A percentile compares a stretch with the other conserved stretches of the same genome.
phyloP scores from a whole-genome alignment of 2,888 invertebrate genomes.

The Lochmaea capreae region DNA sequence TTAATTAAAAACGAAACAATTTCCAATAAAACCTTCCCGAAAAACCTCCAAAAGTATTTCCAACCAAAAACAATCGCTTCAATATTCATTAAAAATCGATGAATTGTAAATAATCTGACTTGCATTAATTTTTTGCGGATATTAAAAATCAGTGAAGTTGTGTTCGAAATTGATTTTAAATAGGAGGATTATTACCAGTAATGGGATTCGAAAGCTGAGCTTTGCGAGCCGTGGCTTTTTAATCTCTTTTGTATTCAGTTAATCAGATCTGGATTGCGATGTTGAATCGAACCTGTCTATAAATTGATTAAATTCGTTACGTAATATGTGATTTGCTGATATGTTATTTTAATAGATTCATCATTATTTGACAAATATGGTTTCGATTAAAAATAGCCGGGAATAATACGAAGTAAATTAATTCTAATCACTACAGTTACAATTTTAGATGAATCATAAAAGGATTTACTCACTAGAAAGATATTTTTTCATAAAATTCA shows the following conservation, averaged over 20 bases:
- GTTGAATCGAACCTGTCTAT: conserved; percentile 40
- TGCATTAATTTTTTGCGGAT: conserved; percentile 55
- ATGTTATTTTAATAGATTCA: conserved; percentile 5
- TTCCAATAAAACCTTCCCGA: not conserved
- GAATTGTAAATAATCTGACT: conserved; percentile 52
- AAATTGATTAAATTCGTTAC: conserved; percentile 31
- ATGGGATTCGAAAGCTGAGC: conserved; percentile 58
- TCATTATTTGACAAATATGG: not conserved
- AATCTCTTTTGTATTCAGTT: conserved; percentile 55
- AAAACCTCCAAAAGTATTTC: not conserved
- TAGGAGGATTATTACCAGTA: conserved; percentile 60
- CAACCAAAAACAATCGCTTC: conserved; percentile 8
- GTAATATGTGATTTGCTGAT: conserved; percentile 21
- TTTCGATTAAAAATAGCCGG: too few relatives aligned
- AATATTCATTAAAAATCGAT: conserved; percentile 50
- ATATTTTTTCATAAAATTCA: too few relatives aligned
- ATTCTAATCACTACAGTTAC: too few relatives aligned
- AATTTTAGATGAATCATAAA: too few relatives aligned
- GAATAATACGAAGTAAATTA: too few relatives aligned
- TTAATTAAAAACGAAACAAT: not conserved
- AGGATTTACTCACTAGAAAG: too few relatives aligned
- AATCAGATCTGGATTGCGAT: conserved; percentile 54
- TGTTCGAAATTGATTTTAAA: conserved; percentile 62
- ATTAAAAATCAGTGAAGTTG: conserved; percentile 59
- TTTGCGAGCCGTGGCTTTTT: conserved; percentile 58